These are phyloP conservation scores for Sparus aurata DNA, from an alignment of 2,797 vertebrate genomes.

Conservation along the genomic window DNA sequence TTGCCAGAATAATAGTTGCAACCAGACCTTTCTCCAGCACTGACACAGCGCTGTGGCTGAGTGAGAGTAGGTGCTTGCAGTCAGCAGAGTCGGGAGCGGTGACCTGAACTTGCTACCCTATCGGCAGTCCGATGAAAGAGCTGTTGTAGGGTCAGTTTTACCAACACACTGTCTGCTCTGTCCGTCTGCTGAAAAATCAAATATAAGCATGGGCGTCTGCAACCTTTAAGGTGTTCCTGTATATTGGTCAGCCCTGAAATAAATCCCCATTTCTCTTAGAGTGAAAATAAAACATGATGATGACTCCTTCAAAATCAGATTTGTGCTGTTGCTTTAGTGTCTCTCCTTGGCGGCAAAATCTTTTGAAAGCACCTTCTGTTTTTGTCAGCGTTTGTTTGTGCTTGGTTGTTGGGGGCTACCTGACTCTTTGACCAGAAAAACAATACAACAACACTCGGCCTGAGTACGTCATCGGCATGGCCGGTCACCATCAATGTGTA, in stretches of 20 bases:
- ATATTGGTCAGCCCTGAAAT: not conserved
- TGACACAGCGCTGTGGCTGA: too few species aligned
- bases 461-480: constrained; percentile 52
- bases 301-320: not conserved
- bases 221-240: constrained; percentile 1
- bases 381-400: constrained; percentile 10
- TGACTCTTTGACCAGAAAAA: constrained; percentile 43
- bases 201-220: constrained; percentile 39
- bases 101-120: constrained; percentile 53
- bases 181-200: constrained; percentile 49
- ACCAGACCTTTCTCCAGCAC: too few species aligned
- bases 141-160: constrained; percentile 44
- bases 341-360: not conserved
- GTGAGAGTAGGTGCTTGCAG: constrained; percentile 7
- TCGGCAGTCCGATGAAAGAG: constrained; percentile 55
- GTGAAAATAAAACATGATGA: not conserved
- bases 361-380: constrained; percentile 6
- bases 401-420: constrained; percentile 10
- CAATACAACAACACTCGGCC: constrained; percentile 45
- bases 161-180: constrained; percentile 54
- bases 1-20: too few species aligned
- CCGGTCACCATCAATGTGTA: constrained; percentile 47
- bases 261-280: not conserved
- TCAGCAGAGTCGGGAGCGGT: constrained; percentile 15
- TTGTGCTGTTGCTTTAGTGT: not conserved